These are phyloP conservation scores for Anthopleura xanthogrammica DNA, from an alignment of 92 coral and sea anemone genomes.

Conservation along the genomic window DNA sequence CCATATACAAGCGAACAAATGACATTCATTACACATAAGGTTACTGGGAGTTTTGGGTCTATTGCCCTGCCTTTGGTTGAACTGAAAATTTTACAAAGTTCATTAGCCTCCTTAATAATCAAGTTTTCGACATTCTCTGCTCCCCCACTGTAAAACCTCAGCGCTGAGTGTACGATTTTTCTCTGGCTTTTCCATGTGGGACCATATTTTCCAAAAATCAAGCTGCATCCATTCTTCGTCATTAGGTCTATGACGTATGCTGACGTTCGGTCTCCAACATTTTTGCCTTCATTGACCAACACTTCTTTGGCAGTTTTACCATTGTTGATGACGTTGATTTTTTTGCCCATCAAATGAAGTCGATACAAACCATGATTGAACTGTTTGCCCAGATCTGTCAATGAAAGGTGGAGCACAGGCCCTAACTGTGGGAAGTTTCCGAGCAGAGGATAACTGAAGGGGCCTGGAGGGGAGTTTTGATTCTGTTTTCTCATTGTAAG, in stretches of 20 bases:
- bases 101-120: conserved; percentile 42
- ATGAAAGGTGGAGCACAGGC: conserved; percentile 40
- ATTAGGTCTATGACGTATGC: conserved; percentile 55
- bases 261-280: conserved; percentile 50
- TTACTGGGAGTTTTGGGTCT: conserved; percentile 56
- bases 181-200: conserved; percentile 76
- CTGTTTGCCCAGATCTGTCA: conserved; percentile 32
- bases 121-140: conserved; percentile 40
- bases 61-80: conserved; percentile 52
- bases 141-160: conserved; percentile 48
- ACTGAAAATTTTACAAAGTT: conserved; percentile 44
- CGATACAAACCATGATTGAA: conserved; percentile 42
- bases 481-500: background rate
- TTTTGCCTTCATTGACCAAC: conserved; percentile 29
- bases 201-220: conserved; percentile 62
- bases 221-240: conserved; percentile 39
- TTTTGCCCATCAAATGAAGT: conserved; percentile 42
- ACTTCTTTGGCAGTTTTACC: conserved; percentile 40
- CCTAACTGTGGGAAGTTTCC: conserved; percentile 55
- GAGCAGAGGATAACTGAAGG: conserved; percentile 46
- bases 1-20: conserved; percentile 69
- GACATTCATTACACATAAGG: conserved; percentile 59
- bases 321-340: conserved; percentile 39
- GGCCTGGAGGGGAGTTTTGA: conserved; percentile 56
- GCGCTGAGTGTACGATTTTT: conserved; percentile 56